Evolutionary conservation across 2,888 invertebrate genomes (phyloP).

Genomic region (Drosophila colorata): DNA sequence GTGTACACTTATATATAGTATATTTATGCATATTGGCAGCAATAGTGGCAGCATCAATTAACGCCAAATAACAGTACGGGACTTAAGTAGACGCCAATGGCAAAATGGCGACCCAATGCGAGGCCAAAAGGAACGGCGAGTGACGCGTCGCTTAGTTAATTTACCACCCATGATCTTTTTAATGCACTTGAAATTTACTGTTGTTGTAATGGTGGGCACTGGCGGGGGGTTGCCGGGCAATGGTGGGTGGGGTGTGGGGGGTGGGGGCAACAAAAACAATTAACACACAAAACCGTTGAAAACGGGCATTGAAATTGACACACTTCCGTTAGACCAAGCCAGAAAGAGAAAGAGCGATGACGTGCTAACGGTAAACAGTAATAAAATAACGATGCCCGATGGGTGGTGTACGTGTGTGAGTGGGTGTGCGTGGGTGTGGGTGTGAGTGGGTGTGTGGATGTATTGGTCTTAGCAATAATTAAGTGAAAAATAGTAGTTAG

Average conservation of each 20-base stretch:
- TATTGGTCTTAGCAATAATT: constrained; percentile 70
- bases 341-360: constrained; percentile 39
- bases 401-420: constrained; percentile 45
- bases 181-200: constrained; percentile 79
- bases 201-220: constrained; percentile 44
- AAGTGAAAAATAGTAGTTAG: constrained; percentile 73
- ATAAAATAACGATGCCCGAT: constrained; percentile 69
- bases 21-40: constrained; percentile 45
- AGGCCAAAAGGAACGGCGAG: constrained; percentile 26
- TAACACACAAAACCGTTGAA: constrained; percentile 70
- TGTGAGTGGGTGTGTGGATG: constrained; percentile 19
- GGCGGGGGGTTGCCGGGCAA: constrained; percentile 1
- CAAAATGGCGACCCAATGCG: constrained; percentile 32
- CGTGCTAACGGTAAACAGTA: constrained; percentile 69
- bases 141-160: constrained; percentile 72
- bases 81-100: constrained; percentile 41
- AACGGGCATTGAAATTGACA: constrained; percentile 64
- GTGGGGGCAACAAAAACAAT: constrained; percentile 64
- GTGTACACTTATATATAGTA: constrained; percentile 1
- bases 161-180: constrained; percentile 81
- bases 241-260: not conserved
- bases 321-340: constrained; percentile 58
- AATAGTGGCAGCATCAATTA: constrained; percentile 71
- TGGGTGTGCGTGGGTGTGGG: constrained; percentile 10
- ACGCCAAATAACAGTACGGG: constrained; percentile 53